Base-by-base conservation (phyloP, 2,113 vertebrate genomes). In the Gavia stellata region DNA sequence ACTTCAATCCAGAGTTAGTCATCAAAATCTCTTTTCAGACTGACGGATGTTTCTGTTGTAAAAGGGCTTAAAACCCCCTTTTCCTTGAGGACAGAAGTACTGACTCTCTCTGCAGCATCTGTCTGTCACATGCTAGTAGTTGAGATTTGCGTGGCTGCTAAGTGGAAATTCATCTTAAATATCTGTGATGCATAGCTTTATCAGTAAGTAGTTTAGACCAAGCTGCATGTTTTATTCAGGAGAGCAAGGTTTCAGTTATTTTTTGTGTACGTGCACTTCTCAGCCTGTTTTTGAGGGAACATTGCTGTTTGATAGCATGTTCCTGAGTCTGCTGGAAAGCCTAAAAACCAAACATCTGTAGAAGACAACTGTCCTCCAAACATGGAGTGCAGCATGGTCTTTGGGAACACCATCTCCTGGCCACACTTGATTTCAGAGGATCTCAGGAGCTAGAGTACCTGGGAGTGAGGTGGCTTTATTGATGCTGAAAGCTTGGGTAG, bases 81-180 rank as follows among this genome's bases (percentile, higher is more conserved):
- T 95, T 90, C 68, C 89, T 91, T 72, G 89, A 72, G 89, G 91
- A 84, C 72, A 86, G 93, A 85, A 92, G 59, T 55, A 36, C 24
- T 23, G 44, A 44, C 47, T 92, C 24, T 38, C 87, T 55, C 42
- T 90, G 53, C 7, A 3, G 28, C 94, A 53, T 88, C 78, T 78
- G 66, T 65, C 66, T 86, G 42, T 92, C 84, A 52, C 17, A 26
- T 91, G 61, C n/a, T 34, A 18, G 47, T 52, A 67, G 49, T 23
- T 79, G 86, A 74, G 65, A 79, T 91, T 96, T 94, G 34, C 65
- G 20, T 52, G 73, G 84, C 38, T 96, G 65, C 78, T 65, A 33
- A 63, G 40, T 78, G 61, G 45, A 94, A 72, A 66, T 85, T 94
- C 13, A 47, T 78, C 52, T 58, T 31, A 58, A 67, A 1, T 92